Evolutionary conservation across 2,113 vertebrate species (phyloP), one percentile per base, ranked within the genome.

Genomic region (Sialia sialis): DNA sequence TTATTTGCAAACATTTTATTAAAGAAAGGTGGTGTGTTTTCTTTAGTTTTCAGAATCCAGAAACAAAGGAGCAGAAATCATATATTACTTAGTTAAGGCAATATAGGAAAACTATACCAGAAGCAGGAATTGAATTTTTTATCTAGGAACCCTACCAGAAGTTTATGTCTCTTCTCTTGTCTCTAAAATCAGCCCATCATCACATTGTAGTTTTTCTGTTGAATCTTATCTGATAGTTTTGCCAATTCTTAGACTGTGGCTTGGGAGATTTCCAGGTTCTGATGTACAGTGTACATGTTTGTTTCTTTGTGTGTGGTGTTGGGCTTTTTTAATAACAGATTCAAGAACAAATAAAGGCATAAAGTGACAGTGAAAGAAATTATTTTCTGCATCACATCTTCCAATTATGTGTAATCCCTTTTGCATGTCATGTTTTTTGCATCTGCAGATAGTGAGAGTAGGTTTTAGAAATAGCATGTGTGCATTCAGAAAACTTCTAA

Each of bases 341-440:
- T 93, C 44, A 79, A 94, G 74, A 87, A 84, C 48, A 87, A 89
- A 93, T 85, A 75, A 76, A 95, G 49, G 66, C 74, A 84, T 56
- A 52, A 49, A 91, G 32, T 76, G 82, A 62, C 70, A 87, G 58
- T 43, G 46, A 93, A 93, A 93, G 58, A 94, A 94, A 52, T 54
- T 55, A 93, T 94, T 96, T 96, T 93, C 93, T 25, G n/a, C 67
- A 82, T 76, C 83, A 85, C 78, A 69, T 89, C 70, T 84, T 94
- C 87, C 87, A 95, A 39, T 91, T 94, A 85, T 70, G 8, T 73
- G n/a, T 78, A 91, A 91, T 66, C 29, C 32, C 20, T 93, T 91
- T 69, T 76, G 80, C 68, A 63, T 87, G 70, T 85, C 58, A 56
- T 84, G 51, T 44, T 66, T 62, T 85, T 70, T 85, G n/a, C 78